Conservation (phyloP, 1,140 invertebrate species). For the Brachionus koreanus region DNA sequence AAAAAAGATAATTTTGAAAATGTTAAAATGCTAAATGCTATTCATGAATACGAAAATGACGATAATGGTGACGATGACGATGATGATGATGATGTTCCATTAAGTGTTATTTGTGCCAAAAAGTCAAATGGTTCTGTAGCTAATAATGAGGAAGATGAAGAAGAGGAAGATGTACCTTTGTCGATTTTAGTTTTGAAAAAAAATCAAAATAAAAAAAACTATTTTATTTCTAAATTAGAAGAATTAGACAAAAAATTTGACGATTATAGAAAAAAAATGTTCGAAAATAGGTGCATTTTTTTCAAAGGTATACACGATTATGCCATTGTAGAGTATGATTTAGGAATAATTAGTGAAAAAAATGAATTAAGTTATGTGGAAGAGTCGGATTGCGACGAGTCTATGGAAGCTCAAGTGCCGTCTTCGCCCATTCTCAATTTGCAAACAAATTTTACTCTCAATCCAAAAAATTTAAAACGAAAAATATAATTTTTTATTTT, state of each 20-base stretch:
- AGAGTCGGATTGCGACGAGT: background rate
- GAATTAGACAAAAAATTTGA: slow-evolving; percentile 4
- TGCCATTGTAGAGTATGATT: background rate
- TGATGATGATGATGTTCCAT: background rate
- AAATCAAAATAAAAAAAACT: background rate
- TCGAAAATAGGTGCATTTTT: background rate
- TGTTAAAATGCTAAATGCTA: background rate
- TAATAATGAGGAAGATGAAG: background rate
- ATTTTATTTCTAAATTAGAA: background rate
- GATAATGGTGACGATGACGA: background rate
- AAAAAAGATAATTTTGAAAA: background rate
- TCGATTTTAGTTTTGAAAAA: background rate
- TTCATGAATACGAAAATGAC: too few relatives aligned
- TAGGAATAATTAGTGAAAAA: background rate
- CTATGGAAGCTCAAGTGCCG: background rate
- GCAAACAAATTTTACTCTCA: background rate
- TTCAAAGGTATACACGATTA: background rate
- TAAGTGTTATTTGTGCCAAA: background rate
- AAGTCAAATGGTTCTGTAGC: background rate
- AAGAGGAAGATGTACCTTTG: background rate
- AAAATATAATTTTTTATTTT: background rate
- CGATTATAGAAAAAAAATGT: background rate
- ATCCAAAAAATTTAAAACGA: background rate
- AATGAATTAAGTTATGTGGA: slow-evolving; percentile 5
- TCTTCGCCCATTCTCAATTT: background rate